Conservation (phyloP, 2,113 vertebrate genomes). For the Perca fluviatilis region DNA sequence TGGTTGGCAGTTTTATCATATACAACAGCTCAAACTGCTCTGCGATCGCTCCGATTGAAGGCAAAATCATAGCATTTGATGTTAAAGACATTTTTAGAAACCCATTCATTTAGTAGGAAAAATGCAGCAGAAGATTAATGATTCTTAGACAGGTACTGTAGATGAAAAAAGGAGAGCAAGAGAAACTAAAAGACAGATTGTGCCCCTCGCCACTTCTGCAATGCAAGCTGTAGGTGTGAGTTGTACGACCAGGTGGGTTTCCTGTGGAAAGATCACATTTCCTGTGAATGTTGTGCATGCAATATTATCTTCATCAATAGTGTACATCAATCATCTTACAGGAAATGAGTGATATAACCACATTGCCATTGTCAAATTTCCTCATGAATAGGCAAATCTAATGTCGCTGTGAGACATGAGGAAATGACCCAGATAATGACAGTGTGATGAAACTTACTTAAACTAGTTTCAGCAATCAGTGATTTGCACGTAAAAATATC, state of each 20-base stretch:
- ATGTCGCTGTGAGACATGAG: not conserved
- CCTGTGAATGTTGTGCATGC: constrained; percentile 1
- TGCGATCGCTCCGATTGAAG: not conserved
- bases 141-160: not conserved
- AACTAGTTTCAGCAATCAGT: not conserved
- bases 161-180: constrained; percentile 42
- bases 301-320: not conserved
- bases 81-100: not conserved
- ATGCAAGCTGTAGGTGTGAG: constrained; percentile 36
- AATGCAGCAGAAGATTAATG: not conserved
- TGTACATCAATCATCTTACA: not conserved
- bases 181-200: not conserved
- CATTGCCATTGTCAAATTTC: not conserved
- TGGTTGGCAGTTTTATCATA: not conserved
- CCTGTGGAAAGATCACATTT: constrained; percentile 59
- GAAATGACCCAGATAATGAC: not conserved
- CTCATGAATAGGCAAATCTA: no score
- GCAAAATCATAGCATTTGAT: not conserved
- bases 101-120: not conserved
- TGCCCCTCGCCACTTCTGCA: not conserved
- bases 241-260: constrained; percentile 42
- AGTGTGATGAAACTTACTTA: not conserved
- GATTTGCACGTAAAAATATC: not conserved
- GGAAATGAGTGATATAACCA: not conserved
- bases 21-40: not conserved